phyloP scores from a whole-genome alignment of 1,140 invertebrate species.

The Onthophagus taurus region DNA sequence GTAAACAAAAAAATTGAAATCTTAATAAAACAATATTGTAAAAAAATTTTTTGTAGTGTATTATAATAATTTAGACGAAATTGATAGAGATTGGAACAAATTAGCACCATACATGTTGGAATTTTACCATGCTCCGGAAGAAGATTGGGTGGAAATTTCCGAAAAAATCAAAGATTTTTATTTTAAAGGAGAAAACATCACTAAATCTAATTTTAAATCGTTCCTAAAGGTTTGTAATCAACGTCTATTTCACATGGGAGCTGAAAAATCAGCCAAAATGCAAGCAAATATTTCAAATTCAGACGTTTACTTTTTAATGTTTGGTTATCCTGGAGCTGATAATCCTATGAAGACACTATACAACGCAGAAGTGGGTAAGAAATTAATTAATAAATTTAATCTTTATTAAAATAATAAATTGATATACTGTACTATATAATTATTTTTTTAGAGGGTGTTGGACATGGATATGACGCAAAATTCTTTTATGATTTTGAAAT shows the following conservation, averaged over 20 bases:
- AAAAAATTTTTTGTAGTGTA: slow-evolving; percentile 4
- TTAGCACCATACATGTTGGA: neutral
- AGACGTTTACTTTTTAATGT: neutral
- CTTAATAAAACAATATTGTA: neutral
- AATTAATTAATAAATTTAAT: neutral
- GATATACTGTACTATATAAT: neutral
- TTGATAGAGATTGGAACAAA: neutral
- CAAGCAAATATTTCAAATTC: slow-evolving; percentile 2
- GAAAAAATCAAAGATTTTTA: slow-evolving; percentile 7
- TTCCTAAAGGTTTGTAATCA: slow-evolving; percentile 2
- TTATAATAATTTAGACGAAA: slow-evolving; percentile 4
- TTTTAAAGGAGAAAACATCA: slow-evolving; percentile 8
- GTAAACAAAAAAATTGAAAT: slow-evolving; percentile 1
- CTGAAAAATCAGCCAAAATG: neutral
- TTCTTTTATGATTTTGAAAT: neutral
- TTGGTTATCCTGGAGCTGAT: slow-evolving; percentile 2
- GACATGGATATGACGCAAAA: slow-evolving; percentile 1
- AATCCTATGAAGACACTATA: neutral
- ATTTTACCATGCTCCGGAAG: neutral
- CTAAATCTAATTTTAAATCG: slow-evolving; percentile 5
- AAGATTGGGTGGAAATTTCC: neutral
- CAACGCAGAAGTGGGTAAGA: neutral
- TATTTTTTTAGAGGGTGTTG: slow-evolving; percentile 6
- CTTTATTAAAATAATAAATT: neutral
- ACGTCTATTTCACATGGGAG: slow-evolving; percentile 3